Conservation (phyloP, 2,888 invertebrate species). For the Hecatera dysodea region DNA sequence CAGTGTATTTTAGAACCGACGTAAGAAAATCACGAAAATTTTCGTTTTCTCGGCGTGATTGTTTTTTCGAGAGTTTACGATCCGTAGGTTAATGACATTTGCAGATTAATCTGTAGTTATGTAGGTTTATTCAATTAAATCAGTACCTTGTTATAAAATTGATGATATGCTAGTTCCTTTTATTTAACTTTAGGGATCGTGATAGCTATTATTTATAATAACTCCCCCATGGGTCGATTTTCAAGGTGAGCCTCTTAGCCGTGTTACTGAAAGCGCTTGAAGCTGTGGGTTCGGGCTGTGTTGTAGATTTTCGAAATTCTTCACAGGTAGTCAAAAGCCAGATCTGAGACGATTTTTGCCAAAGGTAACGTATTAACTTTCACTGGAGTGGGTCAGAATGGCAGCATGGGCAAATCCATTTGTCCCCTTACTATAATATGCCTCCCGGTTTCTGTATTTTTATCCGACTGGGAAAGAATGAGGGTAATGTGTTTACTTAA, state of each 20-base stretch:
- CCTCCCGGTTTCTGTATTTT: slow-evolving; percentile 50
- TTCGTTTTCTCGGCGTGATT: slow-evolving; percentile 5
- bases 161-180: neutral
- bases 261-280: no score
- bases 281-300: no score
- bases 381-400: no score
- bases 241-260: no score
- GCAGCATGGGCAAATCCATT: no score
- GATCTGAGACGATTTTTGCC: no score
- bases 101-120: slow-evolving; percentile 13
- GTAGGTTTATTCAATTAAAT: neutral
- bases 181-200: no score
- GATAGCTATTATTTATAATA: no score
- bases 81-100: slow-evolving; percentile 40
- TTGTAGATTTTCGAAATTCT: no score
- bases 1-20: slow-evolving; percentile 17
- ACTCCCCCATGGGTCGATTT: no score
- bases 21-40: neutral
- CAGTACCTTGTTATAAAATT: neutral
- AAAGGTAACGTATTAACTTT: no score
- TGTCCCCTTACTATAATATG: slow-evolving; percentile 38
- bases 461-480: slow-evolving; percentile 49
- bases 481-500: slow-evolving; percentile 58
- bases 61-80: slow-evolving; percentile 9
- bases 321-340: no score